A percentile compares a stretch with the other conserved stretches of the same genome.
Conservation (phyloP, 2,113 vertebrate species). For the Thomomys bottae region DNA sequence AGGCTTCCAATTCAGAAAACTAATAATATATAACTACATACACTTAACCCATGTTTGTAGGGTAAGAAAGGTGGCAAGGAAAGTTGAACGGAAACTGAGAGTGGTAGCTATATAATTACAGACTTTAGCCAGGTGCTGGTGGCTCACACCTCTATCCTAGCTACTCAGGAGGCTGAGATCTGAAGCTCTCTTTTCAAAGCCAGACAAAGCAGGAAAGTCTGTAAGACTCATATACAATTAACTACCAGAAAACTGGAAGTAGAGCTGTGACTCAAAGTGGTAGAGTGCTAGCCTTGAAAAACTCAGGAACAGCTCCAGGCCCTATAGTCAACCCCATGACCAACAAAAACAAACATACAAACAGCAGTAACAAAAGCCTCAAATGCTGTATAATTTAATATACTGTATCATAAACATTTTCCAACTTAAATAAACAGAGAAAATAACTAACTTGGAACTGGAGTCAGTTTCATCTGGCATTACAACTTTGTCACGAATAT, state of each 20-base stretch:
- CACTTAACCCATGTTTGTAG: neutral
- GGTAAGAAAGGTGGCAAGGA: neutral
- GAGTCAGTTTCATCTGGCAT: slow-evolving; percentile 32
- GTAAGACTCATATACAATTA: no score
- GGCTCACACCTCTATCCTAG: no score
- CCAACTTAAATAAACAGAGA: slow-evolving; percentile 27
- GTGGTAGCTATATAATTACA: neutral
- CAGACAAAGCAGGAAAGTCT: no score
- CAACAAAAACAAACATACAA: no score
- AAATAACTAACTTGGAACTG: slow-evolving; percentile 35
- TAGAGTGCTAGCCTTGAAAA: no score
- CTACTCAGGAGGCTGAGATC: no score
- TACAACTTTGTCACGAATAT: slow-evolving; percentile 10
- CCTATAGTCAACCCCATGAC: no score
- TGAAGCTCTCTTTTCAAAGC: no score
- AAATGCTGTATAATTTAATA: neutral
- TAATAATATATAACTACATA: neutral
- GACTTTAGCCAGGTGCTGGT: neutral
- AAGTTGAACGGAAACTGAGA: neutral
- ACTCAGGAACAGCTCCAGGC: no score
- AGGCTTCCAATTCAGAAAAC: slow-evolving; percentile 14
- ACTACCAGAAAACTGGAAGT: no score
- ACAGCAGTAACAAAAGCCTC: no score
- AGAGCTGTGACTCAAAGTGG: no score
- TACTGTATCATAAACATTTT: slow-evolving; percentile 1